Evolutionary conservation across 2,888 invertebrate genomes (phyloP), one percentile per base, ranked within the genome.

Genomic region (Idaea biselata): DNA sequence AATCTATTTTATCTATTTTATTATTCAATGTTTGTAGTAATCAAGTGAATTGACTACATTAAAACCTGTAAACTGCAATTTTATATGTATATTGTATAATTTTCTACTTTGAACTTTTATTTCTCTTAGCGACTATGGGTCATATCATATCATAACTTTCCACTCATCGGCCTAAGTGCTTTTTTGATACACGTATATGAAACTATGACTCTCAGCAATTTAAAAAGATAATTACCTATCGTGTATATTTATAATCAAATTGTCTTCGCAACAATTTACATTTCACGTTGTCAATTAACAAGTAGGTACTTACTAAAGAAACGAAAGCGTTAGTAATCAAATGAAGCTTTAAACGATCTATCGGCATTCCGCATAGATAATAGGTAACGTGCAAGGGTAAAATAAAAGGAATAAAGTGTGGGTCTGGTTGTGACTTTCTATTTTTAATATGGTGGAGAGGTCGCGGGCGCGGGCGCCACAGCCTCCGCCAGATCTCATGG

Each of bases 401-500:
- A 89, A 88, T 86, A 87, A 89, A 89, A 88, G 87, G 87, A 87
- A 79, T 83, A 70, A 61, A 73, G 80, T 82, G 81, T 83, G 84
- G 82, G 81, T 79, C 84, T 77, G 85, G 85, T 88, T 88, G 77
- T 78, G 81, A 87, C 92, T 92, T 92, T 92, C 92, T 92, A 92
- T 92, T 92, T 91, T 91, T 90, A 88, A 84, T 85, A 84, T 83
- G 84, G 86, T 80, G 85, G 86, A 84, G 85, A 88, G 89, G 90
- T 86, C 84, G 86, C 82, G 81, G 83, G 80, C 80, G 83, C 82
- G 75, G 77, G 80, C 79, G 89, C 87, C 83, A 77, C 88, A 87
- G 90, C 89, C 88, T 89, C 89, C 80, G 78, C 77, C 60, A 64
- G 63, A 81, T 81, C 84, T 84, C 77, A 77, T 79, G 83, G 83